Evolutionary conservation across 2,113 vertebrate genomes (phyloP), one percentile per base, ranked within the genome.

Genomic region (Caretta caretta): DNA sequence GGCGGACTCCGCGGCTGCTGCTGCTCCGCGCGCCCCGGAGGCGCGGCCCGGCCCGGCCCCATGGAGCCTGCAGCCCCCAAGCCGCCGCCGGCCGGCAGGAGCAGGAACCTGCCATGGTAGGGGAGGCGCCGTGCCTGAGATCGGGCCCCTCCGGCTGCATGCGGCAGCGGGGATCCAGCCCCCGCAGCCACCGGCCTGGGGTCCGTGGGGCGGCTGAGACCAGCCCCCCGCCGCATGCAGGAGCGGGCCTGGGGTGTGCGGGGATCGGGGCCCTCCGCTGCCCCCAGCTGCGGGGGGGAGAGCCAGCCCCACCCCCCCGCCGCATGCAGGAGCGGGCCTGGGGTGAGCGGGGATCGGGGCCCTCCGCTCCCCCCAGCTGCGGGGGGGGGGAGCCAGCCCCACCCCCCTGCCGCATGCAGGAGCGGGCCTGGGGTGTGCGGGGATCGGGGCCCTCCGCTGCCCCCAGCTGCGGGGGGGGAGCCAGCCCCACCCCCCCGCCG

Each of bases 41-140:
- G 51, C 25, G 31, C 31, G 22, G 10, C 20, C 11, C 14, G 22
- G 57, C 11, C 22, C 25, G 25, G n/a, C 31, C 46, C 31, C 29
- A 97, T 97, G 97, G 96, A 97, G 87, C 8, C 84, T 12, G 65
- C 95, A 19, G 93, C 69, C 7, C 3, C 20, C 16, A 31, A 10
- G 96, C 90, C 53, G 80, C 93, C 93, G 11, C 76, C 86, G 49
- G 88, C 83, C 46, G 22, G 84, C 62, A 96, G 84, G 90, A 97
- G 80, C 91, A 94, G 97, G 78, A 98, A 98, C 93, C 92, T 98
- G 57, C 98, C 98, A 72, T 98, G 98, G 98, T 98, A 98, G 89
- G 92, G 81, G 35, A 20, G 8, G 62, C 62, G 5, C 57, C 25
- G 57, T 3, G 57, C 27, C 57, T 29, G 31, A 16, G 62, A 16